Conservation (phyloP, 2,113 vertebrate species). For the Sapayoa aenigma region DNA sequence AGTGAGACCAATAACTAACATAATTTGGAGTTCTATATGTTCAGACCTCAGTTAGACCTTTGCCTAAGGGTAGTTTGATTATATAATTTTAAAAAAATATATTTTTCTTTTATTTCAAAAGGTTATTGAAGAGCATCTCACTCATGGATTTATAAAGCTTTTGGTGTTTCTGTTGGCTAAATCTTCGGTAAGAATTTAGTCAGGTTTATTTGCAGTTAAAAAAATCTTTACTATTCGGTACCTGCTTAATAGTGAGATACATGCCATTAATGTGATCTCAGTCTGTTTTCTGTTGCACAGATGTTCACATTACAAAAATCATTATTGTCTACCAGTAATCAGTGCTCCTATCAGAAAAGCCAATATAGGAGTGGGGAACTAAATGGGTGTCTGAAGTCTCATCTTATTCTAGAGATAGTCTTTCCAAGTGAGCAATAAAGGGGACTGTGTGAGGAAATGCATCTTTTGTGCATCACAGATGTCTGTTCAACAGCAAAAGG, state of each 20-base stretch:
- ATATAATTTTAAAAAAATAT: not conserved
- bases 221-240: not conserved
- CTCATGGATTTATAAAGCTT: not conserved
- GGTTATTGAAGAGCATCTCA: not conserved
- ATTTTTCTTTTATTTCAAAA: not conserved
- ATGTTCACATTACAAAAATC: constrained; percentile 48
- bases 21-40: not conserved
- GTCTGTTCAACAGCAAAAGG: not conserved
- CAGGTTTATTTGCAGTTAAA: not conserved
- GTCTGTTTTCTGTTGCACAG: constrained; percentile 37
- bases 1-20: constrained; percentile 31
- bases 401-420: not conserved
- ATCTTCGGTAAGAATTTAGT: not conserved
- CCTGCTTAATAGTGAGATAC: constrained; percentile 14
- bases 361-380: not conserved
- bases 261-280: constrained; percentile 9
- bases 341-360: not conserved
- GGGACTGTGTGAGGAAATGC: not conserved
- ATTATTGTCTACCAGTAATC: constrained; percentile 21
- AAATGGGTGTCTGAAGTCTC: constrained; percentile 45
- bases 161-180: not conserved
- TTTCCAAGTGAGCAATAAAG: constrained; percentile 35
- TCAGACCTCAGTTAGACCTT: not conserved
- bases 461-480: not conserved
- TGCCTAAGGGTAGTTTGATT: not conserved